A percentile compares a stretch with the other conserved stretches of the same genome.
phyloP scores from a whole-genome alignment of 2,888 invertebrate species.

The Sthenelais limicola region DNA sequence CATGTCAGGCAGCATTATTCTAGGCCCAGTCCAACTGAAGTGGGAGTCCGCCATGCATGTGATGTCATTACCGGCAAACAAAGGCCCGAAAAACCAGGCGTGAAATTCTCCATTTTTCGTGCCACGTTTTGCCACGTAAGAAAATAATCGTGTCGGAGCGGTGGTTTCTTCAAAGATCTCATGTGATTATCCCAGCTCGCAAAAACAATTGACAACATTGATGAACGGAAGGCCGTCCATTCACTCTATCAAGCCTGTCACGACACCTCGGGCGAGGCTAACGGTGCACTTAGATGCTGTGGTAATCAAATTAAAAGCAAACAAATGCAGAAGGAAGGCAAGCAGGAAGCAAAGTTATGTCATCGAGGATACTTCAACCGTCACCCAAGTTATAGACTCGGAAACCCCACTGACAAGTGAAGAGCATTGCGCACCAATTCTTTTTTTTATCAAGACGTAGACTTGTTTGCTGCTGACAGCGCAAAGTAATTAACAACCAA shows the following conservation, averaged over 20 bases:
- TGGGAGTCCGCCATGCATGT: not conserved
- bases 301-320: slow-evolving; percentile 32
- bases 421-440: not conserved
- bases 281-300: slow-evolving; percentile 10
- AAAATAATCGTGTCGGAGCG: slow-evolving; percentile 28
- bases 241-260: slow-evolving; percentile 35
- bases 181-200: slow-evolving; percentile 26
- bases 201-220: slow-evolving; percentile 38
- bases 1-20: slow-evolving; percentile 20
- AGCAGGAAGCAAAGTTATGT: slow-evolving; percentile 31
- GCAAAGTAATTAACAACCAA: slow-evolving; percentile 14
- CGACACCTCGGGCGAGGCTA: not conserved
- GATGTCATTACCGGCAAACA: slow-evolving; percentile 34
- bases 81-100: slow-evolving; percentile 30
- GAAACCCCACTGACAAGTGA: slow-evolving; percentile 16
- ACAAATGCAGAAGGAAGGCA: not conserved
- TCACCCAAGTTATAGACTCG: not conserved
- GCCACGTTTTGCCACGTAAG: slow-evolving; percentile 26
- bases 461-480: slow-evolving; percentile 26
- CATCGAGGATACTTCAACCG: not conserved
- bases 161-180: slow-evolving; percentile 14
- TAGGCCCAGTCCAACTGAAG: not conserved
- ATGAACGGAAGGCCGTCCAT: slow-evolving; percentile 28
- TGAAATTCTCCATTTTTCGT: slow-evolving; percentile 38
- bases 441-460: not conserved